Conservation (phyloP, 2,797 vertebrate genomes). For the Hozukius guyotensis region DNA sequence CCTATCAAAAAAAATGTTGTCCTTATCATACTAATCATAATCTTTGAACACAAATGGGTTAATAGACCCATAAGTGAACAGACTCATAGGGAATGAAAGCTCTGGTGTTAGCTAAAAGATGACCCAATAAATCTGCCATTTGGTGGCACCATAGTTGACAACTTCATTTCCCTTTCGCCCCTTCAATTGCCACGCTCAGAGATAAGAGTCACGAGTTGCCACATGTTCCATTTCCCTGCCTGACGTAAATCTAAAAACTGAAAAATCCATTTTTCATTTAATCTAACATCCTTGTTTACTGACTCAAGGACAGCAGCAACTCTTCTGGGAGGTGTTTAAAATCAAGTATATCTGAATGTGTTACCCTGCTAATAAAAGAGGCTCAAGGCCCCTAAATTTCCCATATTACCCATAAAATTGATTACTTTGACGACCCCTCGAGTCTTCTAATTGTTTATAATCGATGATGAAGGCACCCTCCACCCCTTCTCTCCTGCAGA, state of each 20-base stretch:
- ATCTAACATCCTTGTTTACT: constrained; percentile 41
- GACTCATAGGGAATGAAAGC: background rate
- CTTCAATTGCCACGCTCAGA: background rate
- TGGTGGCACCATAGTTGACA: background rate
- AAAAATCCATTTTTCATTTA: constrained; percentile 27
- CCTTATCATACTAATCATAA: no score
- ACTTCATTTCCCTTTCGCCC: background rate
- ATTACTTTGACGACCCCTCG: constrained; percentile 26
- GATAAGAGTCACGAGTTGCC: background rate
- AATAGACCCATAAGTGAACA: background rate
- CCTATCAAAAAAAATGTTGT: no score
- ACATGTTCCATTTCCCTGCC: background rate
- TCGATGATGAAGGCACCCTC: background rate
- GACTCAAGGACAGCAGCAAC: constrained; percentile 16
- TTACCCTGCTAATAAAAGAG: constrained; percentile 24
- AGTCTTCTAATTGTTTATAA: constrained; percentile 20
- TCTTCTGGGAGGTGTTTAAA: constrained; percentile 28
- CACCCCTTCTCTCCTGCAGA: background rate
- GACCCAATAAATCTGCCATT: background rate
- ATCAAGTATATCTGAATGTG: constrained; percentile 12
- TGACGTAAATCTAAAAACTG: constrained; percentile 25
- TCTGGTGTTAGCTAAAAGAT: background rate
- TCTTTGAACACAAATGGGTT: no score
- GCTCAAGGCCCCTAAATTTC: background rate
- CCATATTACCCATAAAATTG: constrained; percentile 6